Base-by-base conservation (phyloP, 1,140 invertebrate species). In the Harpegnathos saltator region DNA sequence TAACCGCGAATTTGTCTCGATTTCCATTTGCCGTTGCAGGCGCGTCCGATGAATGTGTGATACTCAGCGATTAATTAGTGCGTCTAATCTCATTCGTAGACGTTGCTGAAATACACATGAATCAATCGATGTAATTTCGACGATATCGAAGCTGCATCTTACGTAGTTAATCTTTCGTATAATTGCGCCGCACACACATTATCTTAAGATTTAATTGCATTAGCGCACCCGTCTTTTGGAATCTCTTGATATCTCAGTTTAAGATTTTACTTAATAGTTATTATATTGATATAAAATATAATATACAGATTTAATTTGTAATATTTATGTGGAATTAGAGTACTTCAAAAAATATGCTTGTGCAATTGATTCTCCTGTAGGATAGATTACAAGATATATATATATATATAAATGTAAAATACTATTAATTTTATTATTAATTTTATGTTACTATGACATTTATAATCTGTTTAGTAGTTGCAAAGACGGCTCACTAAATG, bases 401-500 rank as follows among this genome's bases (percentile, higher is more conserved):
- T n/a, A n/a, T n/a, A n/a, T n/a, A 44, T 44, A 44, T 44, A 44
- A 11, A 5, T 44, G 38, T 44, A 44, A 44, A 11, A 9, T 44
- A 33, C 29, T 44, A 44, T 44, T 44, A 44, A 33, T 33, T 33
- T 33, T 3, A 33, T 33, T 33, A 7, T 33, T 44, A 44, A 11
- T 9, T 44, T 44, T 44, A 44, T 44, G 7, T 9, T 44, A 44
- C 9, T n/a, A 15, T 54, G 26, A 58, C 3, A 22, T 58, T 78
- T n/a, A 0, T 22, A 52, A 65, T 38, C 24, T 4, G 7, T 81
- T 26, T 38, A 61, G 52, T 59, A 56, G n/a, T 74, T 72, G 7
- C 3, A 87, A 38, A 50, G 5, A 58, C 38, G 85, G 1, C 29
- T 52, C 52, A 17, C 56, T 75, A 92, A 87, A 93, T 93, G 92